phyloP scores from a whole-genome alignment of 1,140 invertebrate genomes.

The Nasonia vitripennis region DNA sequence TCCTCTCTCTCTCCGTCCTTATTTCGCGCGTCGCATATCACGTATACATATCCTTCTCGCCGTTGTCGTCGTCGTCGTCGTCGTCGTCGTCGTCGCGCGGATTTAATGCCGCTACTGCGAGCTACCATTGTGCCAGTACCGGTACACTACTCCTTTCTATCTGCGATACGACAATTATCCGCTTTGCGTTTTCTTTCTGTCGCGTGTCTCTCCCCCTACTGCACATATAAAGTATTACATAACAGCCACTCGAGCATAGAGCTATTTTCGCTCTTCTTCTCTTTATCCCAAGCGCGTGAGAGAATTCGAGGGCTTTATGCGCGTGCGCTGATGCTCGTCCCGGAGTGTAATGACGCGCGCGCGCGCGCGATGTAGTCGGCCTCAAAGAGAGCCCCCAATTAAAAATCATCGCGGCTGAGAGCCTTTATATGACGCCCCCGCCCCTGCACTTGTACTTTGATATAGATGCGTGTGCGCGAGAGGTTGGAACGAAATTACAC shows the following conservation, averaged over 20 bases:
- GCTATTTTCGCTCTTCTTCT: too few species aligned
- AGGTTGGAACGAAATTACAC: too few species aligned
- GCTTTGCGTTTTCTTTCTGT: constrained; percentile 59
- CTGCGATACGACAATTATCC: constrained; percentile 70
- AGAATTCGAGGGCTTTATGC: not conserved
- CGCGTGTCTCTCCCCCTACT: not conserved
- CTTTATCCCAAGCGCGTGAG: not conserved
- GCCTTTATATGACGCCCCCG: not conserved
- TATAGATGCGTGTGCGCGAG: not conserved
- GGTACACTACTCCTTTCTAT: constrained; percentile 9
- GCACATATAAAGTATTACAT: too few species aligned
- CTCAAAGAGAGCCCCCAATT: constrained; percentile 32
- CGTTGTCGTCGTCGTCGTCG: constrained; percentile 34
- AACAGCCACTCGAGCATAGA: too few species aligned
- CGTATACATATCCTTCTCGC: not conserved
- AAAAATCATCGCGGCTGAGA: constrained; percentile 19
- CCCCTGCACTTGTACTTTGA: not conserved
- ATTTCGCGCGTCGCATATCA: constrained; percentile 33
- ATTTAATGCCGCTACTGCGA: constrained; percentile 66
- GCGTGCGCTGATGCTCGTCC: too few species aligned
- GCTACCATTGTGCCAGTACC: constrained; percentile 67
- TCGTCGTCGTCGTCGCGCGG: constrained; percentile 57
- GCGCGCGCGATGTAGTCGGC: not conserved
- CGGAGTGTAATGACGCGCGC: constrained; percentile 14
- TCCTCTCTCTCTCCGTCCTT: constrained; percentile 57